Conservation (phyloP, 92 coral and sea anemone genomes). For the Actinostola sp. region DNA sequence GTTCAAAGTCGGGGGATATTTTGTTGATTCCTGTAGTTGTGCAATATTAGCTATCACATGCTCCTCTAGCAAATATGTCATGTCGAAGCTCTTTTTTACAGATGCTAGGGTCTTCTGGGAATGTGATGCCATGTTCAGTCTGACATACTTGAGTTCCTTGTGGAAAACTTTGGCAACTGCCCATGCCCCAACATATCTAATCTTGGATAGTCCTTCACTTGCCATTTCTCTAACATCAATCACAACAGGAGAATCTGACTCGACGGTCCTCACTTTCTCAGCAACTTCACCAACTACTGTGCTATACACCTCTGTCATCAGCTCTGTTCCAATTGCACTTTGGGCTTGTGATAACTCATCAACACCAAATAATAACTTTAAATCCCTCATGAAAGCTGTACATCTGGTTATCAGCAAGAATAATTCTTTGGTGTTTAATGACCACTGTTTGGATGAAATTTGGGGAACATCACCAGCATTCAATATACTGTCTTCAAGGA, state of each 20-base stretch:
- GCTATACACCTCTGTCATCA: constrained; percentile 22
- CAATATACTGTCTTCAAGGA: constrained; percentile 5
- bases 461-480: constrained; percentile 12
- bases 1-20: constrained; percentile 1
- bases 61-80: neutral
- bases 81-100: neutral
- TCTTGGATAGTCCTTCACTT: constrained; percentile 15
- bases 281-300: constrained; percentile 7
- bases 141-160: neutral
- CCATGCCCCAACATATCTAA: constrained; percentile 43
- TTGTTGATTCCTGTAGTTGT: neutral
- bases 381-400: constrained; percentile 17
- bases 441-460: constrained; percentile 22
- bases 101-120: neutral
- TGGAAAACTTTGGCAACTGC: constrained; percentile 7
- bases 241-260: neutral
- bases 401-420: constrained; percentile 34
- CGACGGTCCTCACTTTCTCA: neutral
- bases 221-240: constrained; percentile 26
- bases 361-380: constrained; percentile 14
- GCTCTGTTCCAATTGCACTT: constrained; percentile 35
- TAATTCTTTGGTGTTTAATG: constrained; percentile 14
- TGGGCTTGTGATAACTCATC: constrained; percentile 1
- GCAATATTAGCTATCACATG: neutral
- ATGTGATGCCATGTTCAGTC: neutral